Conservation (phyloP, 92 coral and sea anemone species). For the Hydrozoanthus gracilis region DNA sequence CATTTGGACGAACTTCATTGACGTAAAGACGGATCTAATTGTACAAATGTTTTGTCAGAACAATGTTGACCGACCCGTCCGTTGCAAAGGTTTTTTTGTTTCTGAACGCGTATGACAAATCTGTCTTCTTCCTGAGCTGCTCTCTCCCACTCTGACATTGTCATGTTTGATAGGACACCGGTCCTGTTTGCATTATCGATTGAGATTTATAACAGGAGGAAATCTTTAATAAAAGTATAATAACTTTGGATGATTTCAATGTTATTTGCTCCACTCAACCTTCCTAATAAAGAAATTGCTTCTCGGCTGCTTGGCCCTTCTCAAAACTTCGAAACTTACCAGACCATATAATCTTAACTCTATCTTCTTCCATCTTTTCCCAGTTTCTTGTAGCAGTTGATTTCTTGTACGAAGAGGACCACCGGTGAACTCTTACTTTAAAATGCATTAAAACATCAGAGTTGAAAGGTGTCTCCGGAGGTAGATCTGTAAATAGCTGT, state of each 20-base stretch:
- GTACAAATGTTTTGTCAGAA: slow-evolving; percentile 41
- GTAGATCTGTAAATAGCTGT: slow-evolving; percentile 33
- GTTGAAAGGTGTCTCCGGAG: slow-evolving; percentile 1
- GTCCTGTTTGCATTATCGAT: slow-evolving; percentile 69
- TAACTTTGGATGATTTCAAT: slow-evolving; percentile 46
- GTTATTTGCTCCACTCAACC: slow-evolving; percentile 34
- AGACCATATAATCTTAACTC: slow-evolving; percentile 39
- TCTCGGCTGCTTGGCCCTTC: slow-evolving; percentile 56
- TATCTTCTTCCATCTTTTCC: slow-evolving; percentile 72
- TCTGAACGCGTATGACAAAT: slow-evolving; percentile 28
- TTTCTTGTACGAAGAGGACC: slow-evolving; percentile 59
- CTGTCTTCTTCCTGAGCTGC: slow-evolving; percentile 25
- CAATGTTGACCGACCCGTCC: slow-evolving; percentile 44
- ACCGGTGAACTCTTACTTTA: slow-evolving; percentile 8
- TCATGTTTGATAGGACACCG: slow-evolving; percentile 64
- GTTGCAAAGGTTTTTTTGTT: slow-evolving; percentile 60
- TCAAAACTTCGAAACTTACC: slow-evolving; percentile 48
- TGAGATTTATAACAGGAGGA: slow-evolving; percentile 45
- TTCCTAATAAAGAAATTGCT: slow-evolving; percentile 49
- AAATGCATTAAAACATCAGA: background rate
- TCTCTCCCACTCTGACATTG: slow-evolving; percentile 30
- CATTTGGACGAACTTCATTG: slow-evolving; percentile 25
- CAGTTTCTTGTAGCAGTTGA: slow-evolving; percentile 50
- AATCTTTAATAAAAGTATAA: slow-evolving; percentile 57
- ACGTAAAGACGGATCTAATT: slow-evolving; percentile 34